phyloP scores from a whole-genome alignment of 92 coral and sea anemone species.

The Porites lobata region DNA sequence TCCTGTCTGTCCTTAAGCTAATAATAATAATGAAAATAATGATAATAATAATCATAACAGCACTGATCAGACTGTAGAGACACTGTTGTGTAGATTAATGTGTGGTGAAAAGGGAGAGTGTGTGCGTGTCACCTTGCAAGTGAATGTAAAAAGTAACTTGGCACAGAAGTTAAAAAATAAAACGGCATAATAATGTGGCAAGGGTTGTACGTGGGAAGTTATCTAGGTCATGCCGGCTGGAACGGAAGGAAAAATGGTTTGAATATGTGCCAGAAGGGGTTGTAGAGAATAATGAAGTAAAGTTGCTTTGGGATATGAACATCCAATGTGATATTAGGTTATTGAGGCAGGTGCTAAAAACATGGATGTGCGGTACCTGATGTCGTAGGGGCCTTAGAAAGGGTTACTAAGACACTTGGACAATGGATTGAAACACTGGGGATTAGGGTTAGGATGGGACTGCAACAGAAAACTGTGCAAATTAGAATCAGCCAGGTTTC shows the following conservation, averaged over 20 bases:
- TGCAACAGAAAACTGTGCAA: too few relatives aligned
- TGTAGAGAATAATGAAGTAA: constrained; percentile 19
- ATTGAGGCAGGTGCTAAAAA: constrained; percentile 11
- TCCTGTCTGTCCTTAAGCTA: too few relatives aligned
- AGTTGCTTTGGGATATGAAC: not conserved
- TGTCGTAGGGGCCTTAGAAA: constrained; percentile 48
- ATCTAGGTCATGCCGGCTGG: not conserved
- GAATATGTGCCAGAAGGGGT: not conserved
- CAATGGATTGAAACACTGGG: constrained; percentile 4
- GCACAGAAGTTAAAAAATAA: not conserved
- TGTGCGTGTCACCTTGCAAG: too few relatives aligned
- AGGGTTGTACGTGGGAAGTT: constrained; percentile 17
- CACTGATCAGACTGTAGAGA: too few relatives aligned
- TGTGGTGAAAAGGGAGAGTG: too few relatives aligned
- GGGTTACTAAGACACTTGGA: constrained; percentile 43
- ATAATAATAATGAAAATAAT: too few relatives aligned
- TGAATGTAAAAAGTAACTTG: not conserved
- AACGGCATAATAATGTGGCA: constrained; percentile 1
- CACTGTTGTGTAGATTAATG: too few relatives aligned
- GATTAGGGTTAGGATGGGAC: too few relatives aligned
- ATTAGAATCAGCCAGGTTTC: too few relatives aligned
- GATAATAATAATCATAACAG: too few relatives aligned
- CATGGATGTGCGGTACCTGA: constrained; percentile 24
- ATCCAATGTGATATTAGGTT: not conserved
- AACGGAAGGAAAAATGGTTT: not conserved